Evolutionary conservation across 2,113 vertebrate species (phyloP).

Genomic region (cattle (Bos taurus)): ARS-UCD2.0 NC_037346.1:30610001-30610500

Average conservation of each 20-base stretch:
- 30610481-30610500: slow-evolving; percentile 90
- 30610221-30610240: neutral
- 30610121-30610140: neutral
- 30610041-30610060: neutral
- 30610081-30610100: neutral
- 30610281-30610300: neutral
- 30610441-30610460: slow-evolving; percentile 90
- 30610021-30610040: neutral
- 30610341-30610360: neutral
- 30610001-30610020: neutral
- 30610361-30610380: slow-evolving; percentile 97
- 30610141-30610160: neutral
- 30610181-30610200: neutral
- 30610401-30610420: slow-evolving; percentile 90
- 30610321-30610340: neutral
- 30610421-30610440: slow-evolving; percentile 89
- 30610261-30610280: neutral
- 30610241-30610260: neutral
- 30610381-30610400: slow-evolving; percentile 90
- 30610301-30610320: neutral
- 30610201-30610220: neutral
- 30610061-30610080: neutral
- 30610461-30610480: slow-evolving; percentile 86
- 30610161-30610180: neutral
- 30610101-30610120: neutral